Percentiles rank a stretch among this genome's conserved stretches.
phyloP scores from a whole-genome alignment of 2,797 vertebrate genomes.

The Malurus splendens region DNA sequence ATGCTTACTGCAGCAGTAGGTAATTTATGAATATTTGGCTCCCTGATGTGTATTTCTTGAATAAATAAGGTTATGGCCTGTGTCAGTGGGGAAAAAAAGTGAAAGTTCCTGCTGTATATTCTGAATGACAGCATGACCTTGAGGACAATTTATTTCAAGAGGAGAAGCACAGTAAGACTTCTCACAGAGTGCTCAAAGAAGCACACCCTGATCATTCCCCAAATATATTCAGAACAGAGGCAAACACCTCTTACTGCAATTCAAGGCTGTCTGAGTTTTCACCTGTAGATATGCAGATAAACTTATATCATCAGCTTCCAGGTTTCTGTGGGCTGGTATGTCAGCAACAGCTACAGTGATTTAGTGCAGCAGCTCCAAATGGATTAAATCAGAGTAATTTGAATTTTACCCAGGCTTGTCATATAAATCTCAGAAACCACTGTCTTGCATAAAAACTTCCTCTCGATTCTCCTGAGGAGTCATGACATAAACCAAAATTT shows the following conservation, averaged over 20 bases:
- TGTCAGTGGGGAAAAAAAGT: not conserved
- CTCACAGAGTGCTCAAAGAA: not conserved
- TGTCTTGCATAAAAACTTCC: slow-evolving; percentile 71
- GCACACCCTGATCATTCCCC: slow-evolving; percentile 19
- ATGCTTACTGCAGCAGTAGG: not conserved
- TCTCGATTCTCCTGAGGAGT: slow-evolving; percentile 47
- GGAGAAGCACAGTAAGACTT: not conserved
- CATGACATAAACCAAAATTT: slow-evolving; percentile 40
- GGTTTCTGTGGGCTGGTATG: slow-evolving; percentile 63
- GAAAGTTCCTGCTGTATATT: not conserved
- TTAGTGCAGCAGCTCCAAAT: slow-evolving; percentile 70
- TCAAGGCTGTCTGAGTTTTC: slow-evolving; percentile 58
- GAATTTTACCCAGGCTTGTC: slow-evolving; percentile 75
- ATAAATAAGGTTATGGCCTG: not conserved
- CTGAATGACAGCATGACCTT: not conserved
- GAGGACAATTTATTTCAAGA: slow-evolving; percentile 22
- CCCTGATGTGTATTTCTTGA: not conserved
- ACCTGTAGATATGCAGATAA: slow-evolving; percentile 70
- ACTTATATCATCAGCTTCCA: slow-evolving; percentile 45
- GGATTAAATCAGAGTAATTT: slow-evolving; percentile 77
- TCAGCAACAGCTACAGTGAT: slow-evolving; percentile 68
- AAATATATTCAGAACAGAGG: slow-evolving; percentile 36
- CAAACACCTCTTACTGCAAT: slow-evolving; percentile 35
- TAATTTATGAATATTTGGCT: not conserved
- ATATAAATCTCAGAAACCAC: slow-evolving; percentile 72